Conservation (phyloP, 2,797 vertebrate species). For the Falco rusticolus region DNA sequence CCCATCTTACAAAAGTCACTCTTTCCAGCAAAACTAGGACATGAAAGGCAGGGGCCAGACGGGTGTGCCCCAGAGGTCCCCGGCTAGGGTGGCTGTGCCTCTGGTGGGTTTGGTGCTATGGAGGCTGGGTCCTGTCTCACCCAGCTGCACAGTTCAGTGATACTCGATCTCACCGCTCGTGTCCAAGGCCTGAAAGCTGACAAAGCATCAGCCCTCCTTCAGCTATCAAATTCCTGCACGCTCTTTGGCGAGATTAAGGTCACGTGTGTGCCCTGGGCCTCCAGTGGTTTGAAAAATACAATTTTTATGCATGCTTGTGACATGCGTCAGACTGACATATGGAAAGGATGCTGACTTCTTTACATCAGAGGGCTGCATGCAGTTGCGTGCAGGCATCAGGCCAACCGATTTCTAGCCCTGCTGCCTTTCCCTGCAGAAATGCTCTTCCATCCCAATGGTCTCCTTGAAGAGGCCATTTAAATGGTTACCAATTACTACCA, state of each 20-base stretch:
- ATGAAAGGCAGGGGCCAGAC: not conserved
- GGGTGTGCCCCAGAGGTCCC: not conserved
- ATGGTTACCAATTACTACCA: not conserved
- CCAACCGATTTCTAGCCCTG: not conserved
- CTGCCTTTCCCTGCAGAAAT: not conserved
- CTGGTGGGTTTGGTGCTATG: fast-evolving
- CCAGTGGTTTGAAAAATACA: not conserved
- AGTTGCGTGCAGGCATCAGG: not conserved
- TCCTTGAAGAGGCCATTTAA: not conserved
- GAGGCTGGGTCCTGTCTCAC: not conserved
- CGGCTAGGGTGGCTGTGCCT: not conserved
- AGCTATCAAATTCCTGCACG: not conserved
- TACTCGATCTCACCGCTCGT: not conserved
- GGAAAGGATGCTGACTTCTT: not conserved
- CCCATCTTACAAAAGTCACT: not conserved
- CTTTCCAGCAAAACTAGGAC: not conserved
- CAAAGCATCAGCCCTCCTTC: not conserved
- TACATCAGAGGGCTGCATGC: not conserved
- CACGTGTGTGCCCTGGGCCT: not conserved
- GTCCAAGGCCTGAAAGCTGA: not conserved
- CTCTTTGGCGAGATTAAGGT: not conserved
- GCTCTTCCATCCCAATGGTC: not conserved
- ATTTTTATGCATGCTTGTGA: not conserved
- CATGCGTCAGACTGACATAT: not conserved
- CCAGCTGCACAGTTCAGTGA: not conserved